Evolutionary conservation across 2,113 vertebrate species (phyloP), one percentile per base, ranked within the genome.

Genomic region (Noturus placidus): DNA sequence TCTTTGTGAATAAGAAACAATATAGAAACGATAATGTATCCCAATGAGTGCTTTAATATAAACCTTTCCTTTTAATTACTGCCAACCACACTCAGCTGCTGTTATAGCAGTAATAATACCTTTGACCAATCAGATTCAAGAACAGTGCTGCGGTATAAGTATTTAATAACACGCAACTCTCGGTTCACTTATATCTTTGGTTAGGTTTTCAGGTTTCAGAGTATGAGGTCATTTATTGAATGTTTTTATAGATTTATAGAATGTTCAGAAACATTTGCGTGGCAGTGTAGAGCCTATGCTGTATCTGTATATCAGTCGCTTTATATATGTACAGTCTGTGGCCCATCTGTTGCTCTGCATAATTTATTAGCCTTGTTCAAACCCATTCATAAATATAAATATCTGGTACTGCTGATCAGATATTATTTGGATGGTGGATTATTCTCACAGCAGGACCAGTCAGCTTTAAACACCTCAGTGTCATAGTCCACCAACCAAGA

Each of bases 381-480:
- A 17, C 54, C 54, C 30, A 80, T 57, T 14, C 30, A 35, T 80
- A 30, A 57, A 33, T 35, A 19, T 57, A 57, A 57, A 57, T 33
- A 57, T 20, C 54, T 59, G 30, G n/a, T 81, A 59, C 54, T 59
- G 78, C 30, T 33, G 78, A 57, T 10, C 30, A 81, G 79, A 57
- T 35, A 81, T 35, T 38, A 81, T 81, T 25, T 59, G 17, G 30
- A 25, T 81, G 79, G 20, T 59, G 56, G 56, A 59, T 59, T 81
- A 81, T 38, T 59, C 79, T 81, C 20, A 57, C 9, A 59, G 79
- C 33, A 38, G 54, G 5, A 81, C 25, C 79, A 30, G 46, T 52
- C 5, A 59, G 33, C 19, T 81, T 81, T 59, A 81, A 81, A 81
- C 79, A 35, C 54, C 79, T 38, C 42, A 79, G 79, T 59, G 79